A percentile compares a stretch with the other conserved stretches of the same genome.
Conservation (phyloP, 2,888 invertebrate genomes). For the Oligia strigilis region DNA sequence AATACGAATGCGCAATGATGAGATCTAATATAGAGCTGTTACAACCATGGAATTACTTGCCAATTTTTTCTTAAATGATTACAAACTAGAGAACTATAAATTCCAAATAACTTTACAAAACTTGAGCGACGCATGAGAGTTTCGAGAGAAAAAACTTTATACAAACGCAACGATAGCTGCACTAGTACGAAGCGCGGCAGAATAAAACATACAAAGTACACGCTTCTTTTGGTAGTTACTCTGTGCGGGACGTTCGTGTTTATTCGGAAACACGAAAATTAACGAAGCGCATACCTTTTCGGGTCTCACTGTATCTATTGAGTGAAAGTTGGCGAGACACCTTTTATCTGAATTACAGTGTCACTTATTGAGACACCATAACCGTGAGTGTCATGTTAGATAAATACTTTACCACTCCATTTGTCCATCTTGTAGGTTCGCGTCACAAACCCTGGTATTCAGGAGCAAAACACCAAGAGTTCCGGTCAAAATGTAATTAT, state of each 20-base stretch:
- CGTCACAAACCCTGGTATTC: constrained; percentile 43
- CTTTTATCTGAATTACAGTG: neutral
- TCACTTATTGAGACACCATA: neutral
- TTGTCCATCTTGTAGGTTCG: constrained; percentile 51
- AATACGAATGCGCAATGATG: neutral
- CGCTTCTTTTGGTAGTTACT: neutral
- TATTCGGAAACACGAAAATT: neutral
- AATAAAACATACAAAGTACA: neutral
- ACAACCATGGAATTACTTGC: neutral
- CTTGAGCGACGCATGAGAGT: neutral
- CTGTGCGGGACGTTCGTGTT: neutral
- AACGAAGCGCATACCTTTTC: neutral
- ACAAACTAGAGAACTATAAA: neutral
- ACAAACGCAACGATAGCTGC: neutral
- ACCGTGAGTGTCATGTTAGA: neutral
- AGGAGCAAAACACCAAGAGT: constrained; percentile 53
- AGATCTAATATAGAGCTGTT: neutral
- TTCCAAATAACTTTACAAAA: neutral
- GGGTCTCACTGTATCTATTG: neutral
- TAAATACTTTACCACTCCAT: neutral
- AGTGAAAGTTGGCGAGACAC: neutral
- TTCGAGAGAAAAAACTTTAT: neutral
- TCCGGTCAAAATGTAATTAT: constrained; percentile 43
- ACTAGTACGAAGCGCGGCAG: neutral
- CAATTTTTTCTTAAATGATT: neutral